These are phyloP conservation scores for Ischnus inquisitorius DNA, from an alignment of 2,888 invertebrate genomes.

Conservation along the genomic window DNA sequence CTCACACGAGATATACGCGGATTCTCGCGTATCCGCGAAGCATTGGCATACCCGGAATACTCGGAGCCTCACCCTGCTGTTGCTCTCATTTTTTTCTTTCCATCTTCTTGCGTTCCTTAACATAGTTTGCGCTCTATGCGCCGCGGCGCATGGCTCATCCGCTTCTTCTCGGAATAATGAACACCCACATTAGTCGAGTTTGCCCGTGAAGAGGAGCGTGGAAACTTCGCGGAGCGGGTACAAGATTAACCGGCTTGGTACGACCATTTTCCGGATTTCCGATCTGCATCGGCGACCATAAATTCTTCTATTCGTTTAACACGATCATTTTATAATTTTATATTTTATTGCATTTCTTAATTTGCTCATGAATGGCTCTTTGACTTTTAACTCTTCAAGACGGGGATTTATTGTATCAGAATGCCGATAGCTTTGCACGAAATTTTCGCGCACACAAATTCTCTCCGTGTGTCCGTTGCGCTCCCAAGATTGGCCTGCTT, in stretches of 20 bases:
- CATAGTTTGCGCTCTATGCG: conserved; percentile 31
- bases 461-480: conserved; percentile 13
- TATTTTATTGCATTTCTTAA: no score
- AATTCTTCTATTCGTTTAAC: no score
- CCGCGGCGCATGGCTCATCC: conserved; percentile 10
- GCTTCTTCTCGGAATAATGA: conserved; percentile 34
- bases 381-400: no score
- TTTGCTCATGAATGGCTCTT: no score
- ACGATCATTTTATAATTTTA: no score
- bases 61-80: conserved; percentile 31
- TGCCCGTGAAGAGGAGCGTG: background rate
- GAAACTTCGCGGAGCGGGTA: background rate
- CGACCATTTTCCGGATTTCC: no score
- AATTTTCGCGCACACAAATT: background rate
- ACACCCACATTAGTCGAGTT: background rate
- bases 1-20: background rate
- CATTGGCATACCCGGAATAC: conserved; percentile 38
- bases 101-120: conserved; percentile 20
- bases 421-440: background rate
- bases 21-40: conserved; percentile 15
- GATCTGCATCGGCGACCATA: no score
- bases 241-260: no score
- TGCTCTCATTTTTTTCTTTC: conserved; percentile 45
- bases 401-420: background rate
- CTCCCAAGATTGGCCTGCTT: conserved; percentile 62